phyloP scores from a whole-genome alignment of 2,888 invertebrate genomes.

The Orthosia gothica region DNA sequence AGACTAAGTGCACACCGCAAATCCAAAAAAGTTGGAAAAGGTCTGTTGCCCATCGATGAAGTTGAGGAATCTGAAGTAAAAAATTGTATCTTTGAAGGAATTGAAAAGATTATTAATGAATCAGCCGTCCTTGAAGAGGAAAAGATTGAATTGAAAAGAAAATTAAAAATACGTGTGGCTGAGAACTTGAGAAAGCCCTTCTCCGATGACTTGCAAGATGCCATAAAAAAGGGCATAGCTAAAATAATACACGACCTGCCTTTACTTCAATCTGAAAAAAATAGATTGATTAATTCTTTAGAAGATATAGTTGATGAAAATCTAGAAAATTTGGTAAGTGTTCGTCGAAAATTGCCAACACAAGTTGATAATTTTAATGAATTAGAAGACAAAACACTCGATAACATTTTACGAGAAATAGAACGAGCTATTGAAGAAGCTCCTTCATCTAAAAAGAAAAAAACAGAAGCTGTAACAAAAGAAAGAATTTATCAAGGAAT shows the following conservation, averaged over 20 bases:
- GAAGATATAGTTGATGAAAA: neutral
- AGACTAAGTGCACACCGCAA: neutral
- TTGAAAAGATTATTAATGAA: neutral
- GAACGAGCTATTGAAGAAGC: neutral
- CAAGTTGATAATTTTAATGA: constrained; percentile 2
- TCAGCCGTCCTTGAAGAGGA: constrained; percentile 1
- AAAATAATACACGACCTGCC: neutral
- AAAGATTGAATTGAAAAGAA: neutral
- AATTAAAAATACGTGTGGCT: neutral
- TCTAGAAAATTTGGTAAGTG: neutral
- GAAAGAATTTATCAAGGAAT: neutral
- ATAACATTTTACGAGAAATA: constrained; percentile 11
- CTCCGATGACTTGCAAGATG: neutral
- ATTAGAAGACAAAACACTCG: neutral
- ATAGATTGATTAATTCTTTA: neutral
- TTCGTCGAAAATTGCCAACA: neutral
- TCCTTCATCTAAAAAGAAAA: neutral
- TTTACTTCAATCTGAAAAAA: neutral
- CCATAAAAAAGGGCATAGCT: neutral
- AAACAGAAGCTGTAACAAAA: neutral
- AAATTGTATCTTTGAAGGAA: neutral
- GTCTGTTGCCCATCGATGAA: neutral
- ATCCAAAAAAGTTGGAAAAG: neutral
- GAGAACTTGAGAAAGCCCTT: neutral
- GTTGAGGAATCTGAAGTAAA: neutral